phyloP scores from a whole-genome alignment of 2,888 invertebrate genomes.

The Drosophila anomalipes region DNA sequence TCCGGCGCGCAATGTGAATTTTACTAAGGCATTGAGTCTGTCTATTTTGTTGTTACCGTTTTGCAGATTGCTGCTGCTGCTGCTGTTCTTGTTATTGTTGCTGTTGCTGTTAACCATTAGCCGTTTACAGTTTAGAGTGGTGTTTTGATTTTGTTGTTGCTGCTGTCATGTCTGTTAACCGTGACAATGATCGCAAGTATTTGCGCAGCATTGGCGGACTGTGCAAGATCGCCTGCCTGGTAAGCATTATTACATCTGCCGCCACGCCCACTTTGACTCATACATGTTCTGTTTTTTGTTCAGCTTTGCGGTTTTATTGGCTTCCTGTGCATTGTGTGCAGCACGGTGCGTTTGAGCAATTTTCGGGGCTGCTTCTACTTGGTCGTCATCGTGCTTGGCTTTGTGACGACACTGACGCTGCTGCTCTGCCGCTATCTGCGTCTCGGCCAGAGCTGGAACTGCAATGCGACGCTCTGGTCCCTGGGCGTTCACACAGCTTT shows the following conservation, averaged over 20 bases:
- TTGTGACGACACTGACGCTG: constrained; percentile 49
- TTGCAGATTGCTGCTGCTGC: constrained; percentile 10
- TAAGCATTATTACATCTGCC: constrained; percentile 36
- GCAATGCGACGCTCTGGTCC: constrained; percentile 62
- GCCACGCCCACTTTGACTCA: constrained; percentile 14
- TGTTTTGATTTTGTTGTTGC: constrained; percentile 16
- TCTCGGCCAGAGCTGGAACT: constrained; percentile 63
- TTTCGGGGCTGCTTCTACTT: constrained; percentile 76
- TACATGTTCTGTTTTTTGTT: not conserved
- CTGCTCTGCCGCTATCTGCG: constrained; percentile 67
- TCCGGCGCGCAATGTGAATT: constrained; percentile 59
- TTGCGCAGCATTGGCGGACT: constrained; percentile 69
- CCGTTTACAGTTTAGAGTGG: constrained; percentile 10
- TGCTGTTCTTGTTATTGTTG: constrained; percentile 17
- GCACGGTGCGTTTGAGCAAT: constrained; percentile 73
- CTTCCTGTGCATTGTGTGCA: constrained; percentile 74
- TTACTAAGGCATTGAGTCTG: constrained; percentile 8
- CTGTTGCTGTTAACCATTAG: constrained; percentile 10
- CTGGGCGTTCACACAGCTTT: constrained; percentile 52
- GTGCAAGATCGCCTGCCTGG: constrained; percentile 67
- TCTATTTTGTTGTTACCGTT: constrained; percentile 17
- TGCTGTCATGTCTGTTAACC: constrained; percentile 51
- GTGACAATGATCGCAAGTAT: constrained; percentile 63
- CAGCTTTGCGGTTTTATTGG: constrained; percentile 75
- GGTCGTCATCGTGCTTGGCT: constrained; percentile 57